Base-by-base conservation (phyloP, 35 echinoderm and acorn worm species). In the Heliocidaris tuberculata region DNA sequence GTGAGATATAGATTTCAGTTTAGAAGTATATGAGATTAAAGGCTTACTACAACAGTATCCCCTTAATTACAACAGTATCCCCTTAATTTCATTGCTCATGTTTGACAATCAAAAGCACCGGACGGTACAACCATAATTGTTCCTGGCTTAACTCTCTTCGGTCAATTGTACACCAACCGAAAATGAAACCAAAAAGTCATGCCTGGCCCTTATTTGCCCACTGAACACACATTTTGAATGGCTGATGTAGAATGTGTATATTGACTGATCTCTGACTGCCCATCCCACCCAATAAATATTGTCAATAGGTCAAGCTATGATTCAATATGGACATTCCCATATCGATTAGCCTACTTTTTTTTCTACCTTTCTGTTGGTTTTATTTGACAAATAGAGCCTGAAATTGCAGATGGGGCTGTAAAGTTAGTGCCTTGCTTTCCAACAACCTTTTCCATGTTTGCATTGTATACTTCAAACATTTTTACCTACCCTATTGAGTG, bases 281-380 rank as follows among this genome's bases (percentile, higher is more conserved):
- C 65, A 78, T 17, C 65, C 65, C 65, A 78, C 65, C 65, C 65
- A 78, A 78, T 78, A 78, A 78, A 78, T 78, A 78, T 78, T 21
- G 27, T 78, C 65, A 78, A 78, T 78, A 78, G 65, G 65, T 78
- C 15, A 78, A 78, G 3, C 21, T 19, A n/a, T 24, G 27, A 78
- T 27, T 7, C 27, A 13, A 56, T 56, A 56, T 56, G 52, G 52
- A 56, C 52, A 12, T 56, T 56, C 9, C 65, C 27, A 78, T 8
- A 78, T 27, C 65, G 65, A 78, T 78, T 78, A 19, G 65, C 65
- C 21, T n/a, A 78, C 21, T 78, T 21, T 42, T n/a, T 3, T 78
- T 78, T 78, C 65, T 4, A 7, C 65, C 2, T 27, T n/a, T 78
- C 27, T 21, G 65, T n/a, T 78, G 65, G 65, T 78, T 78, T 78